phyloP scores from a whole-genome alignment of 2,888 invertebrate genomes.

The Gisinianus flammeolus region DNA sequence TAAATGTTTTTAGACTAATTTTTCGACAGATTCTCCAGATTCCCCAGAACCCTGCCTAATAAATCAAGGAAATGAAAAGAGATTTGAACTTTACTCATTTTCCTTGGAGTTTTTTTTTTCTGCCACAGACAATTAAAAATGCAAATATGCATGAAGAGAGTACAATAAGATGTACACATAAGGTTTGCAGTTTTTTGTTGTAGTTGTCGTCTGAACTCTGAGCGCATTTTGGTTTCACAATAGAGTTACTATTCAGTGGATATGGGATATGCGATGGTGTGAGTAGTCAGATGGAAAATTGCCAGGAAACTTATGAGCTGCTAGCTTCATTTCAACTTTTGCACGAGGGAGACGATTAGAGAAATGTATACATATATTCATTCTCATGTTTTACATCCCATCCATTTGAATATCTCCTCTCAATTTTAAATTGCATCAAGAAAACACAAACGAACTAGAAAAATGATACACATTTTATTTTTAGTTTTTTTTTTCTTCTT shows the following conservation, averaged over 20 bases:
- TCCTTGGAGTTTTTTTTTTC: neutral
- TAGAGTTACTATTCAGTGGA: neutral
- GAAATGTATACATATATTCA: no score
- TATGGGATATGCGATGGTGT: neutral
- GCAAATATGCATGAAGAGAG: neutral
- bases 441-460: no score
- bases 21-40: neutral
- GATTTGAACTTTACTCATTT: no score
- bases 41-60: no score
- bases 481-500: no score
- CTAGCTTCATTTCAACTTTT: neutral
- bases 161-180: neutral
- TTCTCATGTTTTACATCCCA: no score
- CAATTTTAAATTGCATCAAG: no score
- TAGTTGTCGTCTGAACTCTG: neutral
- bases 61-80: no score
- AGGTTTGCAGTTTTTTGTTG: neutral
- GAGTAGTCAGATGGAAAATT: neutral
- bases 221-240: neutral
- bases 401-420: no score
- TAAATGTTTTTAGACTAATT: neutral
- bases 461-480: no score
- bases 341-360: no score
- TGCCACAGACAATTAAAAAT: neutral
- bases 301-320: slow-evolving; percentile 6